Conservation (phyloP, 2,888 invertebrate species). For the Tethea ocularis region DNA sequence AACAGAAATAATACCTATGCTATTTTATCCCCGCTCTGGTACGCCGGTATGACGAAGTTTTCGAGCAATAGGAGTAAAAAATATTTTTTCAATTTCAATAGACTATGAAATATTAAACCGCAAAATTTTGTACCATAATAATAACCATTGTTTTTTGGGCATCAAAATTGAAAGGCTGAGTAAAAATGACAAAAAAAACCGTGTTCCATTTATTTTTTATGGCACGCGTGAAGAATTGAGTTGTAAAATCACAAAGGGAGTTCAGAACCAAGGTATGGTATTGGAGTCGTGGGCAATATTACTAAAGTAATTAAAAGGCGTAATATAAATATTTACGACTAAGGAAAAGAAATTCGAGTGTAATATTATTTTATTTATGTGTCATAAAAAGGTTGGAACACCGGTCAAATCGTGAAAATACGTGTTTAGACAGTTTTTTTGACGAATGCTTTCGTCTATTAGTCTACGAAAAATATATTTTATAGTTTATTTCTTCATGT, state of each 20-base stretch:
- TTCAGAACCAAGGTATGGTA: neutral
- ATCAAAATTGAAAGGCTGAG: conserved; percentile 28
- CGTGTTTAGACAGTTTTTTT: no score
- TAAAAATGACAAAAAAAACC: conserved; percentile 21
- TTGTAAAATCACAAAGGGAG: conserved; percentile 24
- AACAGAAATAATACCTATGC: no score
- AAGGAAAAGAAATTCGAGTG: neutral
- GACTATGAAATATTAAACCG: neutral
- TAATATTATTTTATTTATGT: neutral
- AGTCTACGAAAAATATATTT: no score
- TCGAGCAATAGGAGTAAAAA: no score
- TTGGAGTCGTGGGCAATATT: neutral
- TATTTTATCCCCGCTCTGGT: no score
- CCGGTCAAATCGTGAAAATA: no score
- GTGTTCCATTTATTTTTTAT: conserved; percentile 14
- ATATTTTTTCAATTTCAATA: neutral
- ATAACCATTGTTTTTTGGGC: conserved; percentile 23
- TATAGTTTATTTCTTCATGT: no score
- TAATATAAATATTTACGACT: neutral
- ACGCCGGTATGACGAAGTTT: no score
- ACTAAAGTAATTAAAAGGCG: neutral
- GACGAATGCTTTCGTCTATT: no score
- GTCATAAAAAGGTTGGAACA: no score
- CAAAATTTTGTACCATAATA: neutral
- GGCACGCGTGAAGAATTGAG: conserved; percentile 27